phyloP scores from a whole-genome alignment of 1,140 invertebrate genomes.

The Eumeta japonica region DNA sequence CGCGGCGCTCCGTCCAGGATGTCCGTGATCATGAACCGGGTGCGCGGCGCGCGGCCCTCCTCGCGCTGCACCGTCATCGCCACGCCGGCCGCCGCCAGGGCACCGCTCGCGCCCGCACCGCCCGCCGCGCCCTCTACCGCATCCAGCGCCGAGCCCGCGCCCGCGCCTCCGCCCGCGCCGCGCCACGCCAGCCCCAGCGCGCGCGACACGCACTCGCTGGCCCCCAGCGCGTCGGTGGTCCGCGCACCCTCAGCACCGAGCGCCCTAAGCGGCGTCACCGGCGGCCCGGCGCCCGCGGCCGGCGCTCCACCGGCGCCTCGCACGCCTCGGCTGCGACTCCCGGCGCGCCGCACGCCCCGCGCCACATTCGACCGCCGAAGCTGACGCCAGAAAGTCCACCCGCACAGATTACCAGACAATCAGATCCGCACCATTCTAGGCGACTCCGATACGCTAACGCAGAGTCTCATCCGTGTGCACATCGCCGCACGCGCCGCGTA shows the following conservation, averaged over 20 bases:
- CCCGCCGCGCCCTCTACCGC: slow-evolving; percentile 34
- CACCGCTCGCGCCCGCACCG: slow-evolving; percentile 32
- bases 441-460: background rate
- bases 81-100: slow-evolving; percentile 40
- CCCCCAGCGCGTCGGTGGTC: slow-evolving; percentile 5
- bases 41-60: slow-evolving; percentile 63
- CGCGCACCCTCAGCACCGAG: slow-evolving; percentile 5
- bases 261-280: slow-evolving; percentile 6
- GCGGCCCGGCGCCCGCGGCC: slow-evolving; percentile 6
- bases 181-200: slow-evolving; percentile 21
- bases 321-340: slow-evolving; percentile 7
- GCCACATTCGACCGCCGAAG: slow-evolving; percentile 3
- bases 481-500: slow-evolving; percentile 6
- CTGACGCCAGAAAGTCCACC: background rate
- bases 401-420: background rate
- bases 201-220: slow-evolving; percentile 17
- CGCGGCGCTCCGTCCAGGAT: slow-evolving; percentile 65
- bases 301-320: slow-evolving; percentile 7
- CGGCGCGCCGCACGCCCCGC: slow-evolving; percentile 12
- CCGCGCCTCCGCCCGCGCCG: slow-evolving; percentile 27
- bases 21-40: slow-evolving; percentile 78
- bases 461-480: slow-evolving; percentile 4
- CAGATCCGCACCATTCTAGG: background rate
- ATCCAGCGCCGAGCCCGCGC: slow-evolving; percentile 41
- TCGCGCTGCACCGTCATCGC: slow-evolving; percentile 51